A percentile compares a stretch with the other conserved stretches of the same genome.
These are phyloP conservation scores for Aromia moschata DNA, from an alignment of 2,888 invertebrate genomes.

Conservation along the genomic window DNA sequence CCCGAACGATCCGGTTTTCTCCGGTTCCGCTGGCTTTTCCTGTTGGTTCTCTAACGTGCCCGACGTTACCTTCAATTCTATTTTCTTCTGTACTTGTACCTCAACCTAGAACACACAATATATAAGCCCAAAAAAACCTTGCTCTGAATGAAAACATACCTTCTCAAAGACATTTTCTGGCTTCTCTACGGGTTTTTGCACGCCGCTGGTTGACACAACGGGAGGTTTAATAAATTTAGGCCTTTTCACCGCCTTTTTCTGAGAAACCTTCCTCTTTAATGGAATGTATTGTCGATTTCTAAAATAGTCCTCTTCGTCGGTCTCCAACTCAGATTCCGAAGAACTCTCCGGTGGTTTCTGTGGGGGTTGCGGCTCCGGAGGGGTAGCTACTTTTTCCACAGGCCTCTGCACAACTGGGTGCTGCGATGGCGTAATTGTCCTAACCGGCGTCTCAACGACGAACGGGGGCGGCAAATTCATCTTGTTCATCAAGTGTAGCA, in stretches of 20 bases:
- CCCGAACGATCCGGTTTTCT: constrained; percentile 52
- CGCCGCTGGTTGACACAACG: constrained; percentile 37
- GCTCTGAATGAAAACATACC: no score
- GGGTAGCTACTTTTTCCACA: constrained; percentile 54
- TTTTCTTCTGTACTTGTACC: constrained; percentile 61
- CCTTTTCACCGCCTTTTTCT: constrained; percentile 66
- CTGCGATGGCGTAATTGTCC: constrained; percentile 55
- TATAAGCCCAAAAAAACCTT: no score
- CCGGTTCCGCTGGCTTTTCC: constrained; percentile 32
- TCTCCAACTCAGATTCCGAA: constrained; percentile 73
- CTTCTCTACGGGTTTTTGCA: constrained; percentile 55
- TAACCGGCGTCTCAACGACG: constrained; percentile 57
- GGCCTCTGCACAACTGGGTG: constrained; percentile 56
- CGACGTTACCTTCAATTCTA: constrained; percentile 65
- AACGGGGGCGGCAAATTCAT: constrained; percentile 92
- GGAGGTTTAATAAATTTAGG: constrained; percentile 66
- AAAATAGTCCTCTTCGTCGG: constrained; percentile 63
- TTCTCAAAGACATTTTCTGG: constrained; percentile 69
- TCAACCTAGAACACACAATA: constrained; percentile 47
- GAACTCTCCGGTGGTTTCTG: constrained; percentile 45
- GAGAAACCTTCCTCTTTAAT: constrained; percentile 61
- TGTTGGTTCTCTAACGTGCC: constrained; percentile 50
- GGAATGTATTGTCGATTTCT: constrained; percentile 62
- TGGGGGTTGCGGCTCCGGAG: constrained; percentile 52
- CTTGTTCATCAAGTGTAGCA: constrained; percentile 93